These are phyloP conservation scores for Melanotaenia nigrans DNA, from an alignment of 2,797 vertebrate genomes.

Conservation along the genomic window DNA sequence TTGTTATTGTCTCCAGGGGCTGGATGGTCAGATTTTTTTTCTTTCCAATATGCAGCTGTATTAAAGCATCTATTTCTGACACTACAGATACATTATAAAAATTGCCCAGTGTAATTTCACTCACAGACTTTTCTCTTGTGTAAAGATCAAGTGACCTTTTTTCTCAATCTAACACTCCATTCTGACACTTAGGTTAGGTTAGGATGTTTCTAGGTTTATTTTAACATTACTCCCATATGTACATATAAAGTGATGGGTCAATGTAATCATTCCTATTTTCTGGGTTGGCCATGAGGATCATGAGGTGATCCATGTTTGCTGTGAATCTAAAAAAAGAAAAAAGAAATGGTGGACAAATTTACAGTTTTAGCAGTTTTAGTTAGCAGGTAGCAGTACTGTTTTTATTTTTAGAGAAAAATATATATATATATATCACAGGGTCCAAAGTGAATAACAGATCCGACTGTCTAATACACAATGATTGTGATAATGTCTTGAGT, in stretches of 20 bases:
- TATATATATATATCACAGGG: too few species aligned
- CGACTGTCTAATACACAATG: too few species aligned
- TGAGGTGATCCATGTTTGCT: not conserved
- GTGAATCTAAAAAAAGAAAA: not conserved
- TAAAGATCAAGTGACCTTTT: slow-evolving; percentile 20
- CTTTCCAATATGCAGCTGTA: slow-evolving; percentile 31
- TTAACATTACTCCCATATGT: not conserved
- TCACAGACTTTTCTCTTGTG: slow-evolving; percentile 9
- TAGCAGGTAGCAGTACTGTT: not conserved
- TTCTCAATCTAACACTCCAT: not conserved
- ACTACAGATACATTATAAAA: slow-evolving; percentile 16
- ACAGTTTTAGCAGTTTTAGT: not conserved
- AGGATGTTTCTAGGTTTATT: not conserved
- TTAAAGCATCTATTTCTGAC: slow-evolving; percentile 21
- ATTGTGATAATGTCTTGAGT: too few species aligned
- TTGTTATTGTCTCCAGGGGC: slow-evolving; percentile 67
- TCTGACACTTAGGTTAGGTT: not conserved
- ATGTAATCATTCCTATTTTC: not conserved
- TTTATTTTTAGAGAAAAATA: too few species aligned
- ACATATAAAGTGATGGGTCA: not conserved
- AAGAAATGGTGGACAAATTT: not conserved
- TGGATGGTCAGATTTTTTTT: slow-evolving; percentile 53
- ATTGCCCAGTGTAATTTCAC: slow-evolving; percentile 8
- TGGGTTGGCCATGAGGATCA: not conserved
- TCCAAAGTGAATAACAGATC: too few species aligned